Evolutionary conservation across 2,797 vertebrate genomes (phyloP).

Genomic region (Toxotes lorentzi): DNA sequence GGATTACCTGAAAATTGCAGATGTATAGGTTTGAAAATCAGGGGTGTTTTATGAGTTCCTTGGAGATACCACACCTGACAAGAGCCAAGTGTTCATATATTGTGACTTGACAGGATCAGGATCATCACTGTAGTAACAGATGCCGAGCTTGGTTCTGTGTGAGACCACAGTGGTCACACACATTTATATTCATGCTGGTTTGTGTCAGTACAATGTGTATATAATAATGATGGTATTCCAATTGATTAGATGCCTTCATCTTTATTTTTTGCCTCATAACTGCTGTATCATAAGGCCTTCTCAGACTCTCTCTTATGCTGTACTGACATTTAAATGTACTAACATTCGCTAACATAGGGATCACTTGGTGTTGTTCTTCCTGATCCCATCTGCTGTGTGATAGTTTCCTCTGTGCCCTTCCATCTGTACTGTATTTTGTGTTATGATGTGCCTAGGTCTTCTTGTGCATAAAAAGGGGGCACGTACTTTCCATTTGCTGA

Average conservation of each 20-base stretch:
- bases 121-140: constrained; percentile 16
- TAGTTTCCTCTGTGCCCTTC: constrained; percentile 29
- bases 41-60: not conserved
- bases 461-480: constrained; percentile 24
- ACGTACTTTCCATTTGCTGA: constrained; percentile 8
- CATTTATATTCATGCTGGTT: constrained; percentile 11
- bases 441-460: constrained; percentile 67
- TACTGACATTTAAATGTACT: constrained; percentile 42
- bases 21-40: not conserved
- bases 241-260: constrained; percentile 55
- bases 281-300: constrained; percentile 55
- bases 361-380: constrained; percentile 1
- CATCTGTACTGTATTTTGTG: constrained; percentile 21
- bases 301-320: constrained; percentile 20
- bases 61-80: not conserved
- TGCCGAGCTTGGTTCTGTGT: not conserved
- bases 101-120: not conserved
- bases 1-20: not conserved
- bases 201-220: constrained; percentile 34
- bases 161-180: constrained; percentile 15
- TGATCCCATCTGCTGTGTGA: constrained; percentile 24
- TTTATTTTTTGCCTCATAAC: constrained; percentile 50
- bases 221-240: constrained; percentile 33
- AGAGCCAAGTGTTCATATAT: constrained; percentile 5
- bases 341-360: constrained; percentile 16